Conservation (phyloP, 35 echinoderm and acorn worm genomes). For the Strongylocentrotus purpuratus region DNA sequence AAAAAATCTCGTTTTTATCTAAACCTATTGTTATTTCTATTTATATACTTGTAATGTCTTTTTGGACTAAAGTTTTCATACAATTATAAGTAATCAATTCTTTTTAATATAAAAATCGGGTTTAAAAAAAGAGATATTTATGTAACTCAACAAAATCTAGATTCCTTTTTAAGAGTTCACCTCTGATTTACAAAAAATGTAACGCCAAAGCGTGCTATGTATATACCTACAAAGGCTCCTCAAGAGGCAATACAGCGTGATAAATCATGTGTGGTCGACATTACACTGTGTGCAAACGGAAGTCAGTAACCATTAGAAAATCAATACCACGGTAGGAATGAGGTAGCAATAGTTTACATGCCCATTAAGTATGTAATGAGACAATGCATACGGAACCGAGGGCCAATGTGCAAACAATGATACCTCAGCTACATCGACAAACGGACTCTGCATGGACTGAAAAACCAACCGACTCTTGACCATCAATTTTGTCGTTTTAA, state of each 20-base stretch:
- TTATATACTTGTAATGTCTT: no score
- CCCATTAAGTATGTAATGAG: neutral
- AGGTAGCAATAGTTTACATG: neutral
- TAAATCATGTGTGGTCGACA: neutral
- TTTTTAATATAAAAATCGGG: no score
- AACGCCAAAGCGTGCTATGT: neutral
- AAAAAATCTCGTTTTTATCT: no score
- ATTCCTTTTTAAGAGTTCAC: neutral
- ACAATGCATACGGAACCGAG: neutral
- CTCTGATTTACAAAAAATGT: neutral
- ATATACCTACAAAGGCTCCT: neutral
- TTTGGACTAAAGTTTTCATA: no score
- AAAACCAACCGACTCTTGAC: no score
- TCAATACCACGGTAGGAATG: neutral
- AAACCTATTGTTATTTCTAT: no score
- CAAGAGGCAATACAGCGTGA: neutral
- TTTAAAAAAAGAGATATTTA: neutral
- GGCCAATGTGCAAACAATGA: neutral
- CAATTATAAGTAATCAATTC: no score
- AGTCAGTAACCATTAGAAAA: slow-evolving; percentile 26
- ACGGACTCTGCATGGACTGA: no score
- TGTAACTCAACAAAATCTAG: neutral
- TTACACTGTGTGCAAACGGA: slow-evolving; percentile 16
- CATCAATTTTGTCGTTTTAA: no score
- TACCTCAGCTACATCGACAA: neutral